Base-by-base conservation (phyloP, 30 jellyfish, hydroid and myxozoan genomes). In the Turritopsis rubra region DNA sequence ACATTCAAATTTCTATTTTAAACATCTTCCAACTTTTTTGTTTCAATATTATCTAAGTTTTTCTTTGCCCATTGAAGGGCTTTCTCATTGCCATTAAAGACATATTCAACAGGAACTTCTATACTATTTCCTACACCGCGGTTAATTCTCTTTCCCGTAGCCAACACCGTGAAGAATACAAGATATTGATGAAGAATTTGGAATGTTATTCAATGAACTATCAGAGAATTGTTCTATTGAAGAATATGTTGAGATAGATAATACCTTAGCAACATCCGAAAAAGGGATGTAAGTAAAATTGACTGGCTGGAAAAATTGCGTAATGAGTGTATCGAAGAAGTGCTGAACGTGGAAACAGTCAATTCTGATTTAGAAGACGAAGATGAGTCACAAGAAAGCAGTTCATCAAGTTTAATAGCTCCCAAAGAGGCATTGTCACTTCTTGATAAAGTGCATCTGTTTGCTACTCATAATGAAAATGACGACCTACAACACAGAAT, bases 121-220 rank as follows among this genome's bases (percentile, higher is more conserved):
- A 68, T 18, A 27, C 77, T 22, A 3, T 7, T 13, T 75, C 83
- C 22, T 74, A 75, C 68, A 75, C 68, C 83, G 22, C 22, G 22
- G 22, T 13, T 0, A 16, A 75, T 31, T 75, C 74, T 31, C 22
- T 75, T 0, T 1, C 20, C 18, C 83, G 83, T 1, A 75, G 83
- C 83, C 83, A n/a, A 75, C 60, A 73, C 68, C 83, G n/a, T n/a
- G n/a, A n/a, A n/a, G n/a, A n/a, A n/a, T n/a, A 75, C 83, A 75
- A 75, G 83, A 75, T 75, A 75, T 26, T 75, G 83, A 75, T 1
- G 83, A 75, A 75, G 83, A 75, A 73, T 75, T 75, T 75, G 60
- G 9, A 22, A 31, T 75, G 20, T 75, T 22, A 26, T 75, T 75
- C 83, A 75, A 75, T 75, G 83, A 17, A 75, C 60, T 21, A 75